Evolutionary conservation across 2,888 invertebrate genomes (phyloP), one percentile per base, ranked within the genome.

Genomic region (Leptarthrus brevirostris): DNA sequence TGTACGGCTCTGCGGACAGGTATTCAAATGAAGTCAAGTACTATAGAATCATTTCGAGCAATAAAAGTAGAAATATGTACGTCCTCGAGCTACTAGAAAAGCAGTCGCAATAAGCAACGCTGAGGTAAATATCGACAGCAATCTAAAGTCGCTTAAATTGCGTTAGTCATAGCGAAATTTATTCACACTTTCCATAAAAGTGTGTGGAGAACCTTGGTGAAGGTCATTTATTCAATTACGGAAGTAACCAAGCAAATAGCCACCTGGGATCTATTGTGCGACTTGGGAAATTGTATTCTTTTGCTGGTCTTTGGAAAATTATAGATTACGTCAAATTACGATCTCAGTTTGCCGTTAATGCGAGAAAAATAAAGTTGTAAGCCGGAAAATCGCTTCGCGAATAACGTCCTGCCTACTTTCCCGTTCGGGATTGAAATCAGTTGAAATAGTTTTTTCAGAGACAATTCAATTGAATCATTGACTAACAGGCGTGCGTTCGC

Each of bases 181-280:
- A 40, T 40, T 40, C 40, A 40, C 40, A 40, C 40, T 40, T 40
- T n/a, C 40, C 40, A 40, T 40, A 40, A 12, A 40, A n/a, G 40
- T 40, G 12, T 40, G 12, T n/a, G 30, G 58, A 58, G 58, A 18
- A 36, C 58, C 58, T 58, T 58, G 58, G 3, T 36, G 58, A 58
- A 58, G 58, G 58, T 58, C 36, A 58, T 36, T 18, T 34, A 36
- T 20, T 34, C 36, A 58, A 58, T 58, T 58, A 58, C 58, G 58
- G 58, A 58, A 58, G 36, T 40, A 40, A 12, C 40, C 40, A 40
- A 40, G 30, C 40, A 12, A 8, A 12, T 12, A 40, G 1, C 6
- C n/a, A 40, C 30, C 40, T 40, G 40, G 8, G n/a, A 40, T 1
- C 40, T 12, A 40, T 40, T 40, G 40, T 40, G 12, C n/a, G 40